These are phyloP conservation scores for Zhuqinia jingwanae DNA, from an alignment of 2,888 invertebrate species.

Conservation along the genomic window DNA sequence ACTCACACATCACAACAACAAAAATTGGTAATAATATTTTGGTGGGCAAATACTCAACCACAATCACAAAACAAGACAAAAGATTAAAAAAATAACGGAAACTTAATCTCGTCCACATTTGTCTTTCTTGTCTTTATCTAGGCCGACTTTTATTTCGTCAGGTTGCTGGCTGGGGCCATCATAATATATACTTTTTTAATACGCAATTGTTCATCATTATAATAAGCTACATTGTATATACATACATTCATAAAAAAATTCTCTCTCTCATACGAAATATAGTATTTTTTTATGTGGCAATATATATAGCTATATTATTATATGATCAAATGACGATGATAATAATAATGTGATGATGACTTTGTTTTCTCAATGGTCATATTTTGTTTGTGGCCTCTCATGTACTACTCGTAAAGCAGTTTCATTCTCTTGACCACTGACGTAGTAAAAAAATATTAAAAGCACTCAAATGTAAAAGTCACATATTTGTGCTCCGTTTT, in stretches of 20 bases:
- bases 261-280: not conserved
- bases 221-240: not conserved
- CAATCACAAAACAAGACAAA: constrained; percentile 18
- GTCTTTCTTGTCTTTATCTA: constrained; percentile 58
- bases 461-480: not conserved
- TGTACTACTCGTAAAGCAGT: constrained; percentile 34
- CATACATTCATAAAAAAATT: not conserved
- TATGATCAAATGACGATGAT: too few species aligned
- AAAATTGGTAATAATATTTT: constrained; percentile 1
- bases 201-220: constrained; percentile 9
- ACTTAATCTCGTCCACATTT: constrained; percentile 57
- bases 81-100: constrained; percentile 60
- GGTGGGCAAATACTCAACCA: constrained; percentile 41
- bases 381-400: constrained; percentile 16
- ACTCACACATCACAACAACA: constrained; percentile 9
- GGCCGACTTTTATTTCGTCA: constrained; percentile 55
- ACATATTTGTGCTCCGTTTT: not conserved
- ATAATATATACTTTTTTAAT: not conserved
- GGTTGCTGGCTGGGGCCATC: not conserved
- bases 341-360: not conserved
- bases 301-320: too few species aligned
- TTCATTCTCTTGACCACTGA: constrained; percentile 33
- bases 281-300: not conserved
- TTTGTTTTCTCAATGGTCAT: constrained; percentile 13
- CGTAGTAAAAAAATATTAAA: not conserved